A percentile compares a stretch with the other conserved stretches of the same genome.
These are phyloP conservation scores for Galemys pyrenaicus DNA, from an alignment of 2,113 vertebrate genomes.

Conservation along the genomic window DNA sequence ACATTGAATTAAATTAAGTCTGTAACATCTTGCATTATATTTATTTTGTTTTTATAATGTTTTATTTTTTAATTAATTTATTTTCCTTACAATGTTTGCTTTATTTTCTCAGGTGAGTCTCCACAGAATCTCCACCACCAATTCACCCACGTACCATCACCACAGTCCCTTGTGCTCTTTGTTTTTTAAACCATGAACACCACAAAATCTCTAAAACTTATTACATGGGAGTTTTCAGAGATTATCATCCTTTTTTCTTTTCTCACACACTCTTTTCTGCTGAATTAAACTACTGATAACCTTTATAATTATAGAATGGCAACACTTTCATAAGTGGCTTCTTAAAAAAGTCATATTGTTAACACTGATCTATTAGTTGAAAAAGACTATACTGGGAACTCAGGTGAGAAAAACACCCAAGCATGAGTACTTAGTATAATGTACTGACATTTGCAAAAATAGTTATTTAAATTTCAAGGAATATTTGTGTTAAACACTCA, in stretches of 20 bases:
- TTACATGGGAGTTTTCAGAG: constrained; percentile 43
- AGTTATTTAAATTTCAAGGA: constrained; percentile 25
- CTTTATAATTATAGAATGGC: constrained; percentile 12
- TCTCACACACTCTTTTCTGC: background rate
- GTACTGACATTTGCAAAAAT: constrained; percentile 22
- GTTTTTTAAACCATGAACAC: background rate
- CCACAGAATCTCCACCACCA: no score
- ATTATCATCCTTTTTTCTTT: background rate
- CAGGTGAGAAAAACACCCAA: constrained; percentile 8
- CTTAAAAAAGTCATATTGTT: background rate
- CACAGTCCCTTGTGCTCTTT: no score
- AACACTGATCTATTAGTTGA: background rate
- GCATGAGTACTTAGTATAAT: background rate
- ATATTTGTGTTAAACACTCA: constrained; percentile 28
- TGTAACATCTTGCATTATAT: background rate
- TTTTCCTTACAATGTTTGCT: no score
- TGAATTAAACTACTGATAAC: constrained; percentile 1
- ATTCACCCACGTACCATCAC: no score
- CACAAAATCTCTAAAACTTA: background rate
- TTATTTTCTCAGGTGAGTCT: no score
- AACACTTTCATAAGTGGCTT: background rate
- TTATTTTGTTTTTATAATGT: no score
- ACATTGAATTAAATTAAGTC: background rate
- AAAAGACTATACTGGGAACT: background rate
- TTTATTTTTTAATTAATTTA: no score